Evolutionary conservation across 1,140 invertebrate genomes (phyloP).

Genomic region (Drosophila grimshawi): DNA sequence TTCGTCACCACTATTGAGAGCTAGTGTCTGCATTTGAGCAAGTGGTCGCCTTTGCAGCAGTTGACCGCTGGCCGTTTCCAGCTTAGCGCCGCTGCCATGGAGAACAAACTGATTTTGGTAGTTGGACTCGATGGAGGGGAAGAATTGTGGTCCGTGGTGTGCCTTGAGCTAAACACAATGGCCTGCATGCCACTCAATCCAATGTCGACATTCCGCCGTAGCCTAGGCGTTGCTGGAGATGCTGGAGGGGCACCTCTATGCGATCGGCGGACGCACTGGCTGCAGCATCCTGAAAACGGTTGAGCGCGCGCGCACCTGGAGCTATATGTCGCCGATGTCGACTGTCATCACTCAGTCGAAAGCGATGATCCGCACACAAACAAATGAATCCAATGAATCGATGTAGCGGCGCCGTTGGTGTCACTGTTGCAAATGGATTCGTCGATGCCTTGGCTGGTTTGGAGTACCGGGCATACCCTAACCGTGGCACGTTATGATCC

Average conservation of each 20-base stretch:
- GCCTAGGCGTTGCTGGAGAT: slow-evolving; percentile 92
- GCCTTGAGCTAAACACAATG: slow-evolving; percentile 91
- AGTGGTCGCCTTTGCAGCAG: slow-evolving; percentile 91
- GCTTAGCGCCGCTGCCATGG: slow-evolving; percentile 95
- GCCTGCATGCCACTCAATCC: slow-evolving; percentile 92
- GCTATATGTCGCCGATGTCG: slow-evolving; percentile 95
- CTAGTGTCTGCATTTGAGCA: slow-evolving; percentile 93
- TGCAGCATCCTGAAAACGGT: slow-evolving; percentile 98
- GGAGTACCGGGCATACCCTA: slow-evolving; percentile 94
- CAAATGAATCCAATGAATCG: slow-evolving; percentile 94
- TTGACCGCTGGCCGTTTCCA: slow-evolving; percentile 94
- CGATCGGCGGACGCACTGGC: slow-evolving; percentile 97
- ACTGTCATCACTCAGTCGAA: slow-evolving; percentile 96
- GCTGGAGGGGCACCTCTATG: slow-evolving; percentile 94
- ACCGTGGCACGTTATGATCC: slow-evolving; percentile 95
- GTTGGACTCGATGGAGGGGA: slow-evolving; percentile 97
- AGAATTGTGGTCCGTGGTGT: slow-evolving; percentile 94
- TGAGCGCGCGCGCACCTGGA: slow-evolving; percentile 94
- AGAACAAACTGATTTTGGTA: slow-evolving; percentile 91
- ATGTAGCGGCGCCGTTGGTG: slow-evolving; percentile 94
- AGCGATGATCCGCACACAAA: slow-evolving; percentile 96
- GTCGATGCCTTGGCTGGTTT: slow-evolving; percentile 95
- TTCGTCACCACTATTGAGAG: slow-evolving; percentile 95
- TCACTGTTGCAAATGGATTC: slow-evolving; percentile 91
- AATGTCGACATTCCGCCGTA: slow-evolving; percentile 96